phyloP scores from a whole-genome alignment of 2,888 invertebrate genomes.

The Cartodere bifasciata region DNA sequence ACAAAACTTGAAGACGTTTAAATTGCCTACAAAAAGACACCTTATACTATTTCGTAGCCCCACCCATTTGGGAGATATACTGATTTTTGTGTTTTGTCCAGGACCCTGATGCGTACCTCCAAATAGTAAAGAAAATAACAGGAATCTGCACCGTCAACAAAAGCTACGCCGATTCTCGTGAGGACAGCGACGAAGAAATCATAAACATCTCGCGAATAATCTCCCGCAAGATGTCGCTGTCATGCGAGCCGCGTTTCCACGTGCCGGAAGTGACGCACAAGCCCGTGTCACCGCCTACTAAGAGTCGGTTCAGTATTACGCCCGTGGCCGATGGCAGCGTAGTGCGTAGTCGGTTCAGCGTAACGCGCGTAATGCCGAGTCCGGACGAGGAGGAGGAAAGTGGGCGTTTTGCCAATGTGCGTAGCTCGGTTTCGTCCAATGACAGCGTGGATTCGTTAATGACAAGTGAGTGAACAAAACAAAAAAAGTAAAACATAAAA shows the following conservation, averaged over 20 bases:
- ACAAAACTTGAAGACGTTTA: too few species aligned
- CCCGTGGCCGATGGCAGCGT: slow-evolving; percentile 17
- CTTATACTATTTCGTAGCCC: too few species aligned
- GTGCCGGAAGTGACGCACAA: slow-evolving; percentile 13
- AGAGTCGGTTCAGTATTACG: slow-evolving; percentile 24
- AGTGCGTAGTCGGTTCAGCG: slow-evolving; percentile 13
- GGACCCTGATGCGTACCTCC: slow-evolving; percentile 28
- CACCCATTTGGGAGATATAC: too few species aligned
- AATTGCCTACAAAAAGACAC: too few species aligned
- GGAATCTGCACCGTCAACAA: slow-evolving; percentile 30
- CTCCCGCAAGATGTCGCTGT: slow-evolving; percentile 28
- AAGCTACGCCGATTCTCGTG: slow-evolving; percentile 18
- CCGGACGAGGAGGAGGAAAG: slow-evolving; percentile 22
- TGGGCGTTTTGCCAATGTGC: slow-evolving; percentile 23
- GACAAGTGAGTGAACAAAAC: slow-evolving; percentile 21
- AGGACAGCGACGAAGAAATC: slow-evolving; percentile 22
- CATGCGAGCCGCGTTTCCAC: slow-evolving; percentile 26
- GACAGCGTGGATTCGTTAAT: slow-evolving; percentile 25
- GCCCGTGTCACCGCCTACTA: slow-evolving; percentile 17
- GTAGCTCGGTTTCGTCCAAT: slow-evolving; percentile 26
- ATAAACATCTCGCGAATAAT: slow-evolving; percentile 21
- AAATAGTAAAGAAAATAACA: slow-evolving; percentile 28
- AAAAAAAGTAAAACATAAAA: too few species aligned
- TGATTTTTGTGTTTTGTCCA: slow-evolving; percentile 13
- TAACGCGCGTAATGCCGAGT: slow-evolving; percentile 10